Percentiles rank a stretch among this genome's conserved stretches.
Evolutionary conservation across 2,797 vertebrate genomes (phyloP).

Genomic region (Lutjanus campechanus): DNA sequence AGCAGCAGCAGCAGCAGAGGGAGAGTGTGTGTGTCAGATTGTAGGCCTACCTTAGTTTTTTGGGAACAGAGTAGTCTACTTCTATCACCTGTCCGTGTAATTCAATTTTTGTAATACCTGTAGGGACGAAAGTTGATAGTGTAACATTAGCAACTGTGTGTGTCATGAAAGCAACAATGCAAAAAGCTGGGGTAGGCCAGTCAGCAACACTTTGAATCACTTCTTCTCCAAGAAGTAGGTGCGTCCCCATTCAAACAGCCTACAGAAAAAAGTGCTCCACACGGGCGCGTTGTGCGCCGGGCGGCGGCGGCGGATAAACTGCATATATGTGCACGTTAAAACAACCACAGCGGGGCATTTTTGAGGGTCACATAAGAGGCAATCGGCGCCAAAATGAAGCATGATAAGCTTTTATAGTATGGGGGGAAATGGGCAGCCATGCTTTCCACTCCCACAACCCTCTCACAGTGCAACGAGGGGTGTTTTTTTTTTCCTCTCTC

Average conservation of each 20-base stretch:
- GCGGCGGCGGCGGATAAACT: conserved; percentile 25
- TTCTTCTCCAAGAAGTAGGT: conserved; percentile 73
- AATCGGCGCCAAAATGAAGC: conserved; percentile 83
- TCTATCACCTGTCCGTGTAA: conserved; percentile 97
- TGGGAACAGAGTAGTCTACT: conserved; percentile 96
- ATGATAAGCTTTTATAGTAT: conserved; percentile 84
- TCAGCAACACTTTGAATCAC: conserved; percentile 78
- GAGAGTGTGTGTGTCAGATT: conserved; percentile 44
- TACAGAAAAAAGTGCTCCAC: conserved; percentile 43
- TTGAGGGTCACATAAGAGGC: conserved; percentile 50
- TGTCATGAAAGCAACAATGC: conserved; percentile 65
- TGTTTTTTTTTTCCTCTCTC: conserved; percentile 57
- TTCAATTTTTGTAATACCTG: conserved; percentile 92
- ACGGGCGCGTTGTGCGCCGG: conserved; percentile 22
- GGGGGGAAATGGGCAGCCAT: conserved; percentile 88
- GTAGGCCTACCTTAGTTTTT: conserved; percentile 93
- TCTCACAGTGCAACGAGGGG: conserved; percentile 77
- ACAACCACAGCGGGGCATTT: conserved; percentile 44
- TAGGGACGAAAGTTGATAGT: conserved; percentile 77
- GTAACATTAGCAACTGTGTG: conserved; percentile 64
- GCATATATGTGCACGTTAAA: conserved; percentile 42
- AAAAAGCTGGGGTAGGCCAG: conserved; percentile 53
- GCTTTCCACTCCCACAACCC: conserved; percentile 89
- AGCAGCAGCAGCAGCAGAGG: not conserved
- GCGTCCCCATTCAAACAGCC: conserved; percentile 76